Base-by-base conservation (phyloP, 2,113 vertebrate genomes). In the Chauna torquata region DNA sequence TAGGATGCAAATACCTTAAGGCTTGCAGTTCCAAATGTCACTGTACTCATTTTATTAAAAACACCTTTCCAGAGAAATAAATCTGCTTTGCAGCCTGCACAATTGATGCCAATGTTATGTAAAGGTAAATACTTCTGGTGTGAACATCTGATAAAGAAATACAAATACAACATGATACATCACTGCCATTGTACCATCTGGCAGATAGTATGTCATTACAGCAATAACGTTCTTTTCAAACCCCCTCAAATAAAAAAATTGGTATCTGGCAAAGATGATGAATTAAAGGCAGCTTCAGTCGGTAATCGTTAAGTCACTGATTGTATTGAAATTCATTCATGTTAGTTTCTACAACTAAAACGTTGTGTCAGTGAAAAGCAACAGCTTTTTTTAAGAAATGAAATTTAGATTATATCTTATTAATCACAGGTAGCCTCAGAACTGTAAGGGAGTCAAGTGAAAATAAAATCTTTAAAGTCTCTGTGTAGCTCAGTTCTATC, bases 41-140 rank as follows among this genome's bases (percentile, higher is more conserved):
- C 18, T 54, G 17, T 64, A 77, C 59, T 94, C 10, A 47, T 78
- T 94, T 87, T 88, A 93, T 66, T 88, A 86, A 83, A 90, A 96
- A 50, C 19, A 59, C 9, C 54, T 82, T 88, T 92, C 47, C 12
- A 72, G 58, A 79, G 16, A 27, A 91, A 69, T 85, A 76, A 76
- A 74, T 74, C 57, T 52, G 44, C 75, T 92, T 77, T 80, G 13
- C 81, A 91, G 84, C n/a, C 61, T 82, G 81, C 32, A 87, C 30
- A 59, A 91, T 66, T 82, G 65, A 96, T 93, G 74, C 68, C 47
- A 82, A 16, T 47, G 34, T 64, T 89, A 68, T 36, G 84, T 75
- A 96, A 91, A 91, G 74, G 78, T 82, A 96, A 94, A 91, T 91
- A 89, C 70, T 84, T 90, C 66, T 94, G 62, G 36, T 77, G 34